Evolutionary conservation across 2,797 vertebrate genomes (phyloP).

Genomic region (Eulemur coronatus): DNA sequence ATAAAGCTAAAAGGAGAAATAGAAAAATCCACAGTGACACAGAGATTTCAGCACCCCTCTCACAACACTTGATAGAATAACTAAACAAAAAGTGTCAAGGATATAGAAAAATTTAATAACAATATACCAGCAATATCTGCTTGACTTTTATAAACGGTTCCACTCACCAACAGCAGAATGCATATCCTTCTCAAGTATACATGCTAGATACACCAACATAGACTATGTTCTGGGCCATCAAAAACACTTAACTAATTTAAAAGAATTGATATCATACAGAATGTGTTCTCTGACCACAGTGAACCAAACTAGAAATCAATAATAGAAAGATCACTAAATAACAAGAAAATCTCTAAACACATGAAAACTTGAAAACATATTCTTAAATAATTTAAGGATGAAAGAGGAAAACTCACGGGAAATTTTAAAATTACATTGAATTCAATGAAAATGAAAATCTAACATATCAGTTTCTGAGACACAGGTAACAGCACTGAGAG

Average conservation of each 20-base stretch:
- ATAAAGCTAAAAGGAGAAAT: not conserved
- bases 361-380: not conserved
- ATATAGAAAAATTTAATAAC: not conserved
- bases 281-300: not conserved
- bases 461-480: not conserved
- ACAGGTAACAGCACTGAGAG: not conserved
- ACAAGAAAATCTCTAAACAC: not conserved
- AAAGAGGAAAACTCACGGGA: not conserved
- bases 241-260: not conserved
- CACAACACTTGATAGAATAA: not conserved
- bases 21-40: not conserved
- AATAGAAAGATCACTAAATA: not conserved
- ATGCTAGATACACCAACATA: not conserved
- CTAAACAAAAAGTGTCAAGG: not conserved
- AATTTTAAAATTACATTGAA: not conserved
- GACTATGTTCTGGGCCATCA: not conserved
- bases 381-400: not conserved
- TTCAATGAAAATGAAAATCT: not conserved
- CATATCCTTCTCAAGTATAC: not conserved
- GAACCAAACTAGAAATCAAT: not conserved
- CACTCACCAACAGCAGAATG: not conserved
- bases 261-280: not conserved
- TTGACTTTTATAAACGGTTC: not conserved
- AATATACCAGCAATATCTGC: not conserved
- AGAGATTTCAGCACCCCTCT: not conserved